These are phyloP conservation scores for Tetrao urogallus DNA, from an alignment of 2,113 vertebrate genomes.

Conservation along the genomic window DNA sequence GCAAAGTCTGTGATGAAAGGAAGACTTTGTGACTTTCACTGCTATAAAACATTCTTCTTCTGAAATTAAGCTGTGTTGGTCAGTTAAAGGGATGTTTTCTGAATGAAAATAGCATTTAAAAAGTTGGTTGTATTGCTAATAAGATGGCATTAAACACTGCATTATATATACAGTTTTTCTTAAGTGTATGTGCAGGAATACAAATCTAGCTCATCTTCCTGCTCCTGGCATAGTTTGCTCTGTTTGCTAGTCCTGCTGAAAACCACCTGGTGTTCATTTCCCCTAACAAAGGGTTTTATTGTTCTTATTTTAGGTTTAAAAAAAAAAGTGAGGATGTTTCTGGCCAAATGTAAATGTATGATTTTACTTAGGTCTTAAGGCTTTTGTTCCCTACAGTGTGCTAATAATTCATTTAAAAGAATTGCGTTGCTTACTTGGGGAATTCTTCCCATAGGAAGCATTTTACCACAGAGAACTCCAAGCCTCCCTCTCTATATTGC, in stretches of 20 bases:
- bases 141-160: background rate
- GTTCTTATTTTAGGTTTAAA: background rate
- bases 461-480: slow-evolving; percentile 52
- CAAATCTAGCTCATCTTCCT: background rate
- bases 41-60: background rate
- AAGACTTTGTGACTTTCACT: background rate
- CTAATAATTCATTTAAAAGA: background rate
- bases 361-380: background rate
- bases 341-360: background rate
- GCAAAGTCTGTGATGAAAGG: background rate
- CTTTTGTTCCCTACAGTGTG: background rate
- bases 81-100: slow-evolving; percentile 49
- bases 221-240: background rate
- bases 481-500: background rate
- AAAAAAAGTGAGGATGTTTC: background rate
- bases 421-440: background rate
- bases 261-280: background rate
- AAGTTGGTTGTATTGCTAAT: background rate
- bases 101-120: background rate
- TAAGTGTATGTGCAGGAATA: background rate
- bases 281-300: accelerated
- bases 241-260: background rate
- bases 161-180: background rate
- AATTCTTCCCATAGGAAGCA: background rate
- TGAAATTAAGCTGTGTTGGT: background rate